Evolutionary conservation across 1,140 invertebrate genomes (phyloP), one percentile per base, ranked within the genome.

Genomic region (Apolygus lucorum): DNA sequence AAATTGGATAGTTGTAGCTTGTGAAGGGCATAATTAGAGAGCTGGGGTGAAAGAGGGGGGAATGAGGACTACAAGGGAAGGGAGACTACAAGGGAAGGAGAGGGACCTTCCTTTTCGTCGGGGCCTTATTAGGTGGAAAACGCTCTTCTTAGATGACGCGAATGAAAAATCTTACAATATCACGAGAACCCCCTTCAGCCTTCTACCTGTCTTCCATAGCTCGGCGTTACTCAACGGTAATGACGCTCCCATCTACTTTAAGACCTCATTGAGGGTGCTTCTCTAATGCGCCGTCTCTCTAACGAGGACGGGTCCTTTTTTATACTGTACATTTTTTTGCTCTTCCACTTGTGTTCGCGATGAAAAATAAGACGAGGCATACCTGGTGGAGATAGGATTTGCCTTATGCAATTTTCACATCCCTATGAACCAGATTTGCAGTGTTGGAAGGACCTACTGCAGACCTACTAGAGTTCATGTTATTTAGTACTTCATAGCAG

Each of bases 161-260:
- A 59, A 59, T 59, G 54, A 59, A 59, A 59, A 59, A 59, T 59
- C 54, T 59, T 59, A 59, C 54, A 59, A 59, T 59, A 59, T 59
- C 54, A 59, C 54, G 13, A n/a, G 54, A 59, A 42, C 54, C 22
- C 54, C 22, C 22, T 8, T 21, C 34, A 11, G 8, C 34, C 34
- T 17, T 17, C 17, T 49, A 17, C 8, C 22, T 4, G 22, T 21
- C 54, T 21, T 21, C 8, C 54, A 13, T 21, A 17, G 22, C 13
- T 4, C 22, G 11, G 22, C 54, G 54, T 59, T 59, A 59, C 54
- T 59, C 54, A 24, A 59, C 54, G 54, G 54, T 59, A 59, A 59
- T 59, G 54, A 59, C 54, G 22, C 54, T 24, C 8, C 54, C 54
- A 59, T 59, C 54, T 59, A 59, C 54, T 59, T 59, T 59, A 42